A percentile compares a stretch with the other conserved stretches of the same genome.
phyloP scores from a whole-genome alignment of 2,113 vertebrate species.

The Fulica atra region DNA sequence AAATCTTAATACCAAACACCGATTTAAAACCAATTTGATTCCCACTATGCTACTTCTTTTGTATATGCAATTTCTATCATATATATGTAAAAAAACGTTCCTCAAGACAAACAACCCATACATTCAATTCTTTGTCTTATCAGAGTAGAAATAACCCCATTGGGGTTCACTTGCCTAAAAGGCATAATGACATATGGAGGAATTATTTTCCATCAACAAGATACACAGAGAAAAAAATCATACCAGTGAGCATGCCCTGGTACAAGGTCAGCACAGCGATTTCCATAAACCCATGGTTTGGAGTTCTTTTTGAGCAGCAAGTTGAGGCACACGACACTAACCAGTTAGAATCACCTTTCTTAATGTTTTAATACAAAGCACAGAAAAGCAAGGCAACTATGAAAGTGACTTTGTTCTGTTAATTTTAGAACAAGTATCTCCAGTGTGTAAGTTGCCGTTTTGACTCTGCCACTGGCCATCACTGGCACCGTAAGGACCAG shows the following conservation, averaged over 20 bases:
- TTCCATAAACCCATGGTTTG: not conserved
- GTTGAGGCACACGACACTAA: not conserved
- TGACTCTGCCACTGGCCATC: not conserved
- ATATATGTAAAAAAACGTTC: not conserved
- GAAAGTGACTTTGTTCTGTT: not conserved
- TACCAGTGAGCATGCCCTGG: not conserved
- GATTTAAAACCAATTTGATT: not conserved
- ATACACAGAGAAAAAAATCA: not conserved
- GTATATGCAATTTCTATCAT: not conserved
- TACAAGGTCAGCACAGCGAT: not conserved
- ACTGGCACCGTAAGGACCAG: accelerated
- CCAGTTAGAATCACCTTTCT: not conserved
- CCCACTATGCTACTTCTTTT: not conserved
- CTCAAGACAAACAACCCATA: not conserved
- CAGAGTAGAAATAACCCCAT: not conserved
- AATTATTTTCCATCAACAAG: not conserved
- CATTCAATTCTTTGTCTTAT: not conserved
- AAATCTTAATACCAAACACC: not conserved
- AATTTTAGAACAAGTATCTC: not conserved
- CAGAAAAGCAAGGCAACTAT: not conserved
- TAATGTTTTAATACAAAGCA: not conserved
- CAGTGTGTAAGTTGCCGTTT: not conserved
- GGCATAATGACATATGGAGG: not conserved
- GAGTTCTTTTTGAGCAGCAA: not conserved
- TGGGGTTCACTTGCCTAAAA: not conserved